Evolutionary conservation across 2,888 invertebrate species (phyloP).

Genomic region (Eupithecia centaureata): DNA sequence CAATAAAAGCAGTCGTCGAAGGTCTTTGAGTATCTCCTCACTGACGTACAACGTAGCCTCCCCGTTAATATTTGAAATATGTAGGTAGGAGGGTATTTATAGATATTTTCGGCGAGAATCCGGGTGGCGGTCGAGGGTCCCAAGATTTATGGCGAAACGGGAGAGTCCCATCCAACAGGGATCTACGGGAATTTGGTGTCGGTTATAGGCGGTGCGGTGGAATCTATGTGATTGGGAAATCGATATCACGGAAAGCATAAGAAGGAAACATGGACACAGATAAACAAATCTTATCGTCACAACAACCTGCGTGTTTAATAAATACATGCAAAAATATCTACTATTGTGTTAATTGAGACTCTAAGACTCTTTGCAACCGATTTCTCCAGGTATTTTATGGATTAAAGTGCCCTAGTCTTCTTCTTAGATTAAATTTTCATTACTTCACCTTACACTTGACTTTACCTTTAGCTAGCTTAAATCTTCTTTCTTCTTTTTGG

Average conservation of each 20-base stretch:
- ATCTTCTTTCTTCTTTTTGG: too few relatives aligned
- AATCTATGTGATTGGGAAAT: conserved; percentile 20
- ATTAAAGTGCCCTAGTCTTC: too few relatives aligned
- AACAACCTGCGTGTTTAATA: too few relatives aligned
- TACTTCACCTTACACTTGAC: too few relatives aligned
- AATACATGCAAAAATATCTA: too few relatives aligned
- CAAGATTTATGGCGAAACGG: conserved; percentile 82
- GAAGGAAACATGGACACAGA: not conserved
- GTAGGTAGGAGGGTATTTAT: conserved; percentile 81
- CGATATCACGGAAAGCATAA: conserved; percentile 22
- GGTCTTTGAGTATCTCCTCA: conserved; percentile 32
- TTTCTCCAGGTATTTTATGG: too few relatives aligned
- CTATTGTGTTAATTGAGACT: too few relatives aligned
- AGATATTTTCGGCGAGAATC: conserved; percentile 82
- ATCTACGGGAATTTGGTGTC: conserved; percentile 59
- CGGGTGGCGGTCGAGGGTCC: conserved; percentile 83
- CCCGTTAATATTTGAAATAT: conserved; percentile 82
- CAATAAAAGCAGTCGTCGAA: not conserved
- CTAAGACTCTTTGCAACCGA: too few relatives aligned
- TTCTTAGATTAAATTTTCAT: too few relatives aligned
- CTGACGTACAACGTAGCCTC: conserved; percentile 65
- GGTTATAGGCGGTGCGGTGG: conserved; percentile 46
- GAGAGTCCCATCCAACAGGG: conserved; percentile 82
- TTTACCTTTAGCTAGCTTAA: too few relatives aligned
- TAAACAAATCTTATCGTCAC: too few relatives aligned